Percentiles rank a stretch among this genome's conserved stretches.
Conservation (phyloP, 2,797 vertebrate species). For the Lutjanus campechanus region DNA sequence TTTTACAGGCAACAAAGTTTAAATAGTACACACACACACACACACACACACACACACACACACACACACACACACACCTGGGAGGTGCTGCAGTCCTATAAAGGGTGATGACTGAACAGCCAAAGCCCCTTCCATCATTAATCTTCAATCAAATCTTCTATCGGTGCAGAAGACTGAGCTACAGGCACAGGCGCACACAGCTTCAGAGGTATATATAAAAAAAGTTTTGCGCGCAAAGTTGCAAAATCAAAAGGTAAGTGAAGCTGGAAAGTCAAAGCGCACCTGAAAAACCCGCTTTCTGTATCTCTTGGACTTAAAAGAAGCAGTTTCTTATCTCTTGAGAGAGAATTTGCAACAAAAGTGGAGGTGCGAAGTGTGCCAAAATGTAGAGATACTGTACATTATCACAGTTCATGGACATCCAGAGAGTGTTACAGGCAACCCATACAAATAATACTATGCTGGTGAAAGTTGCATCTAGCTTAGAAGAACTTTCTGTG, state of each 20-base stretch:
- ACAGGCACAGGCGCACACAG: slow-evolving; percentile 21
- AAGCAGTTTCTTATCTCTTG: neutral
- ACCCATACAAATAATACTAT: neutral
- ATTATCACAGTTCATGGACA: neutral
- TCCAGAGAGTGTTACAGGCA: neutral
- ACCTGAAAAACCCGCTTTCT: neutral
- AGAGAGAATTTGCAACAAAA: neutral
- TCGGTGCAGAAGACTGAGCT: slow-evolving; percentile 32
- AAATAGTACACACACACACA: neutral
- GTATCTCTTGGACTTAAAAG: slow-evolving; percentile 1
- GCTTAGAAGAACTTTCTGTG: neutral
- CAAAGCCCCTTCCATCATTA: slow-evolving; percentile 31
- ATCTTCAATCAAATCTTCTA: slow-evolving; percentile 36
- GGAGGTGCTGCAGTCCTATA: slow-evolving; percentile 27
- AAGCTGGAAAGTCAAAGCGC: neutral
- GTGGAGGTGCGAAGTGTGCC: neutral
- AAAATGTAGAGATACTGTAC: neutral
- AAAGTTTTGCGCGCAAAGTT: neutral
- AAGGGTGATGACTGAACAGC: slow-evolving; percentile 31
- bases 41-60: neutral
- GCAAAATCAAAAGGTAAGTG: neutral
- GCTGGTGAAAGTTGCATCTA: neutral
- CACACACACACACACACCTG: neutral
- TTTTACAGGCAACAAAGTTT: slow-evolving; percentile 21
- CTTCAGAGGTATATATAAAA: neutral